Conservation (phyloP, 2,888 invertebrate genomes). For the Drosophila villosipedis region DNA sequence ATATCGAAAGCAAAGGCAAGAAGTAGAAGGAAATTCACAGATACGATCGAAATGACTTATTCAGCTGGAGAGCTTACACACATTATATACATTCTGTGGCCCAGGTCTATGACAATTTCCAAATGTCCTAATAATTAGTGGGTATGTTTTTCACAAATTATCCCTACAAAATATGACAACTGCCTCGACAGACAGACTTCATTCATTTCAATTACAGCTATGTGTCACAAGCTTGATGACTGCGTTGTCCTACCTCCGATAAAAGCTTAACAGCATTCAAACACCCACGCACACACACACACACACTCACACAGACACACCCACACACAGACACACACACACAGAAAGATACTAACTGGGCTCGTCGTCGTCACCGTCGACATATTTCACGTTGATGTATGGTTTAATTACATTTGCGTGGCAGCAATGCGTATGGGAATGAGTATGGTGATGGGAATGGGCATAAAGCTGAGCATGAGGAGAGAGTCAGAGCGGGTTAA, state of each 20-base stretch:
- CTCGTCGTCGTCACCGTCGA: constrained; percentile 57
- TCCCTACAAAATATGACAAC: constrained; percentile 20
- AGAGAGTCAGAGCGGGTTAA: constrained; percentile 42
- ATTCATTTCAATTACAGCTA: constrained; percentile 42
- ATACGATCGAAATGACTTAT: background rate
- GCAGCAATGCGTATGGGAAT: constrained; percentile 58
- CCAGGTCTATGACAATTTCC: background rate
- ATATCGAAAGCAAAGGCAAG: background rate
- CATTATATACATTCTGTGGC: background rate
- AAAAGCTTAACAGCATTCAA: constrained; percentile 33
- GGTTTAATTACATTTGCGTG: constrained; percentile 81
- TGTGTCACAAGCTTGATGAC: constrained; percentile 43
- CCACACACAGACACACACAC: constrained; percentile 6
- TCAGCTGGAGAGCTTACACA: background rate
- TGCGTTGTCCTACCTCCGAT: constrained; percentile 29
- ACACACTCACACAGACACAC: background rate
- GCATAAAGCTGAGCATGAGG: background rate
- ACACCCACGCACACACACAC: constrained; percentile 1
- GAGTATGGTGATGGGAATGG: constrained; percentile 3
- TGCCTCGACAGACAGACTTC: constrained; percentile 19
- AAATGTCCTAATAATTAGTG: background rate
- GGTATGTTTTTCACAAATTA: background rate
- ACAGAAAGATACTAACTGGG: constrained; percentile 47
- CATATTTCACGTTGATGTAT: constrained; percentile 81
- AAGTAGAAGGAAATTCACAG: background rate